phyloP scores from a whole-genome alignment of 1,140 invertebrate species.

The Psix sp. region DNA sequence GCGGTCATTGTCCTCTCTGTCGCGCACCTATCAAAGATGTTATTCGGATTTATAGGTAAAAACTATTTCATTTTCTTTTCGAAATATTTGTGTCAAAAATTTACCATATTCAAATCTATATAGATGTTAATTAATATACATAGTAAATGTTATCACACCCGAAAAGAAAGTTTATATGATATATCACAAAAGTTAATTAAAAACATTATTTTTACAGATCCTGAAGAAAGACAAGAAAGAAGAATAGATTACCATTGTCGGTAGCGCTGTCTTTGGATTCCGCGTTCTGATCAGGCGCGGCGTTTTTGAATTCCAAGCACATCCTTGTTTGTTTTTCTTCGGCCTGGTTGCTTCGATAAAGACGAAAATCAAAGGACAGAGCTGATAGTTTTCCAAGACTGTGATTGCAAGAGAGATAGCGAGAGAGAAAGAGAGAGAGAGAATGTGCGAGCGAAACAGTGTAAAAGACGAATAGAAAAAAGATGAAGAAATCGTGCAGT shows the following conservation, averaged over 20 bases:
- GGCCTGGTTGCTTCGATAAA: slow-evolving; percentile 37
- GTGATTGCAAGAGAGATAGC: slow-evolving; percentile 45
- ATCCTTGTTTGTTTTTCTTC: slow-evolving; percentile 22
- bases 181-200: neutral
- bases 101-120: too few species aligned
- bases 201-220: slow-evolving; percentile 33
- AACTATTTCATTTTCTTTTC: slow-evolving; percentile 1
- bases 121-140: too few species aligned
- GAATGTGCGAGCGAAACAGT: neutral
- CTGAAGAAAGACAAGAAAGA: slow-evolving; percentile 42
- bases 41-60: slow-evolving; percentile 92
- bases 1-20: slow-evolving; percentile 95
- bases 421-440: slow-evolving; percentile 2
- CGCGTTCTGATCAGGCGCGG: slow-evolving; percentile 44
- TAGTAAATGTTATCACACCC: too few species aligned
- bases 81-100: neutral
- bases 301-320: slow-evolving; percentile 17
- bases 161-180: too few species aligned
- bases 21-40: slow-evolving; percentile 94
- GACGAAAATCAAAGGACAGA: slow-evolving; percentile 44
- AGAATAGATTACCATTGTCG: slow-evolving; percentile 50
- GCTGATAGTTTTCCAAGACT: slow-evolving; percentile 52
- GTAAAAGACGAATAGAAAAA: slow-evolving; percentile 20
- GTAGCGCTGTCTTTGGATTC: slow-evolving; percentile 50
- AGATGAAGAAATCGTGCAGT: slow-evolving; percentile 12